Evolutionary conservation across 1,140 invertebrate genomes (phyloP), one percentile per base, ranked within the genome.

Genomic region (Cephus cinctus): DNA sequence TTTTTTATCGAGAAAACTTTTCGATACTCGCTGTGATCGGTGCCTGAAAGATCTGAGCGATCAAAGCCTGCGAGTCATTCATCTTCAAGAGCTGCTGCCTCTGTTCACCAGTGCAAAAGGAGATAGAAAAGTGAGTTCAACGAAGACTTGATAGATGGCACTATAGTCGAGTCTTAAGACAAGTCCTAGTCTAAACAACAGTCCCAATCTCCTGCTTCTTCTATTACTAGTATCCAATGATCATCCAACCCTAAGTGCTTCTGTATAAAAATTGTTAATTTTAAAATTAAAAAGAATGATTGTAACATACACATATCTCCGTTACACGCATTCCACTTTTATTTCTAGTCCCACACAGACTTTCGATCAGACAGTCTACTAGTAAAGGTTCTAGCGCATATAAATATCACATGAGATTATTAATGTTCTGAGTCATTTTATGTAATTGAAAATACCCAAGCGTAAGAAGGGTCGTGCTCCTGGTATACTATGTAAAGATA

Each of bases 71-170:
- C 31, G 32, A 39, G 55, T 55, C 61, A 71, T 69, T 69, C 59
- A 67, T 71, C 67, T 67, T 69, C 40, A 47, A 57, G 43, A 43
- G 45, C 20, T 31, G 27, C 21, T 22, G 14, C 8, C 12, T 5
- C 14, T 25, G 43, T 5, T 44, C 6, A 6, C 31, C 30, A n/a
- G 18, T 18, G 14, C 14, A 14, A 42, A 30, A 27, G 19, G n/a
- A 18, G 14, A 16, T 42, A 30, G 25, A 43, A 36, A 15, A 31
- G 30, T 16, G 14, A 44, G 12, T 16, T 15, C 39, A 67, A 67
- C 59, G 57, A 64, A 65, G 59, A 50, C 60, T 59, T 68, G 65
- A 70, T 70, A 68, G 65, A 71, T 69, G 53, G 61, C 56, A 65
- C 62, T 66, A 61, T 52, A 61, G 61, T 62, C 64, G 56, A n/a